Evolutionary conservation across 2,797 vertebrate genomes (phyloP).

Genomic region (Balearica regulorum): DNA sequence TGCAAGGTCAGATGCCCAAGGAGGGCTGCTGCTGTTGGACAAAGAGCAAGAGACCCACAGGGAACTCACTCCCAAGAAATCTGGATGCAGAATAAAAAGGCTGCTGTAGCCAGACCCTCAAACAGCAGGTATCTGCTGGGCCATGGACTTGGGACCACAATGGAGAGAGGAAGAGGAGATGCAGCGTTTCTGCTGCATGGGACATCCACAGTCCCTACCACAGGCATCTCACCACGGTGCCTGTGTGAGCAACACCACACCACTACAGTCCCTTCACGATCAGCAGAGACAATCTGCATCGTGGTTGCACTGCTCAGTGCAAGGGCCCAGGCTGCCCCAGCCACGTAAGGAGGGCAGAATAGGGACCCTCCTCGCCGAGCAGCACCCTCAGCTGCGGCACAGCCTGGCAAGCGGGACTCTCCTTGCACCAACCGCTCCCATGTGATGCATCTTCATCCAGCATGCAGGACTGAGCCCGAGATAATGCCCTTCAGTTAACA

Average conservation of each 20-base stretch:
- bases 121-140: background rate
- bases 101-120: background rate
- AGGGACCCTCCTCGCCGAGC: background rate
- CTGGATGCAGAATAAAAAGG: background rate
- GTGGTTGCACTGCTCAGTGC: background rate
- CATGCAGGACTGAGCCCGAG: fast-evolving
- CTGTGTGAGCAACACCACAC: background rate
- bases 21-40: background rate
- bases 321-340: fast-evolving
- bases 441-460: background rate
- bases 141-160: background rate
- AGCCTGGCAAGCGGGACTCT: background rate
- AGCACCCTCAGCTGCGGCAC: background rate
- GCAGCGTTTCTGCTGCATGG: background rate
- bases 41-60: background rate
- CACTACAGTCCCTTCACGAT: background rate
- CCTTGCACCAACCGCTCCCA: background rate
- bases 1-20: background rate
- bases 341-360: background rate
- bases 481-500: background rate
- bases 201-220: background rate
- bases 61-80: background rate
- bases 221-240: background rate
- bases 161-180: background rate
- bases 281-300: background rate